Percentiles rank a stretch among this genome's conserved stretches.
These are phyloP conservation scores for Pachycephus smyrnensis DNA, from an alignment of 2,888 invertebrate genomes.

Conservation along the genomic window DNA sequence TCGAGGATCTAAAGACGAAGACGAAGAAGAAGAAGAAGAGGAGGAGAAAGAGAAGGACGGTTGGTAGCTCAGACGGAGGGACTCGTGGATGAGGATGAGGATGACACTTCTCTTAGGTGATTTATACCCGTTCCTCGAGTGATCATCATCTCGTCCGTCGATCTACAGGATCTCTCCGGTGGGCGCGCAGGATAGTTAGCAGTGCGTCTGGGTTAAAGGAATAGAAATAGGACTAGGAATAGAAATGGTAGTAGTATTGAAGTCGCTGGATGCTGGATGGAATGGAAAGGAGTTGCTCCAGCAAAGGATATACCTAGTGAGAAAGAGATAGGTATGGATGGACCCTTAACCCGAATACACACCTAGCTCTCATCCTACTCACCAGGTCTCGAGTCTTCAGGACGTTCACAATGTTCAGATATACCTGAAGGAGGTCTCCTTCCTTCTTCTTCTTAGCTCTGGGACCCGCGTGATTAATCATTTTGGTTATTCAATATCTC, in stretches of 20 bases:
- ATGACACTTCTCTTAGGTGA: constrained; percentile 63
- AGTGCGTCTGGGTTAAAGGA: neutral
- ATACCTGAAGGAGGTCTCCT: neutral
- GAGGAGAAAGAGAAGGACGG: neutral
- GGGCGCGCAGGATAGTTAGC: constrained; percentile 33
- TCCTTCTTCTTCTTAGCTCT: neutral
- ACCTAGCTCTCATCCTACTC: neutral
- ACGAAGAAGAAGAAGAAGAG: constrained; percentile 28
- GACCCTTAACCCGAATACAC: neutral
- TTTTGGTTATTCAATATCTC: constrained; percentile 29
- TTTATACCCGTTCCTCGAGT: constrained; percentile 59
- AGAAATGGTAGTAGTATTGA: neutral
- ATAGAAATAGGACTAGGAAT: neutral
- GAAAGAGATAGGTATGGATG: neutral
- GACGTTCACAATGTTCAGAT: neutral
- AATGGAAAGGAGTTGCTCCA: neutral
- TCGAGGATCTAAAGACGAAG: constrained; percentile 41
- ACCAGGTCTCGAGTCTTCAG: neutral
- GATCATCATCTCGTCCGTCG: constrained; percentile 60
- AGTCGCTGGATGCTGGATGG: neutral
- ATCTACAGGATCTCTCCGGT: constrained; percentile 56
- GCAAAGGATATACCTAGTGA: neutral
- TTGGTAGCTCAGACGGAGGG: neutral
- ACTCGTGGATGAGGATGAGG: constrained; percentile 26
- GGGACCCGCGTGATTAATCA: constrained; percentile 25